Conservation (phyloP, 2,113 vertebrate genomes). For the Haemorhous mexicanus region DNA sequence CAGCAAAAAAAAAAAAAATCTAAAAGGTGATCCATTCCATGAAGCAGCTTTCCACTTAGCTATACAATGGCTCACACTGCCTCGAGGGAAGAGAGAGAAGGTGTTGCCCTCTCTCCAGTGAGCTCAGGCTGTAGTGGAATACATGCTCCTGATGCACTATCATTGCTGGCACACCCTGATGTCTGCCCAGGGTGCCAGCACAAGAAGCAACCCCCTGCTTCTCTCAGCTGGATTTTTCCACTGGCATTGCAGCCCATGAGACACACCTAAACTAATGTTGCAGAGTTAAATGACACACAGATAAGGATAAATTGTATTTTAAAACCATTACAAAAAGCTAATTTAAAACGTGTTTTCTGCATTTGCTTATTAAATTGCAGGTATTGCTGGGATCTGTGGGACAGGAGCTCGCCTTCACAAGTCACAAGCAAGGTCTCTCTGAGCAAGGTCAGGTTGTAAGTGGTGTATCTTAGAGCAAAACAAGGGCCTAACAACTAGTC, state of each 20-base stretch:
- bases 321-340: background rate
- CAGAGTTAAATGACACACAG: background rate
- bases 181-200: background rate
- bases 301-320: background rate
- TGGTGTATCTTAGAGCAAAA: background rate
- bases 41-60: background rate
- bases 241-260: accelerated
- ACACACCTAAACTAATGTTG: background rate
- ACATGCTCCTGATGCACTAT: accelerated
- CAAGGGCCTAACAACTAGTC: background rate
- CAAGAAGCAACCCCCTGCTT: background rate
- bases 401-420: background rate
- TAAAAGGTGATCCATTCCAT: background rate
- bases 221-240: background rate
- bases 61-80: accelerated
- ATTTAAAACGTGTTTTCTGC: background rate
- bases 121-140: background rate
- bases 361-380: background rate
- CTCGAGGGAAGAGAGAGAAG: background rate
- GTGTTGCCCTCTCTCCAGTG: accelerated
- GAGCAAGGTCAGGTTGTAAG: background rate
- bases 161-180: too few species aligned
- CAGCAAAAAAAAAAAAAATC: background rate
- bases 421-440: background rate
- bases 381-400: background rate